These are phyloP conservation scores for Coenobita brevimanus DNA, from an alignment of 1,140 invertebrate species.

Conservation along the genomic window DNA sequence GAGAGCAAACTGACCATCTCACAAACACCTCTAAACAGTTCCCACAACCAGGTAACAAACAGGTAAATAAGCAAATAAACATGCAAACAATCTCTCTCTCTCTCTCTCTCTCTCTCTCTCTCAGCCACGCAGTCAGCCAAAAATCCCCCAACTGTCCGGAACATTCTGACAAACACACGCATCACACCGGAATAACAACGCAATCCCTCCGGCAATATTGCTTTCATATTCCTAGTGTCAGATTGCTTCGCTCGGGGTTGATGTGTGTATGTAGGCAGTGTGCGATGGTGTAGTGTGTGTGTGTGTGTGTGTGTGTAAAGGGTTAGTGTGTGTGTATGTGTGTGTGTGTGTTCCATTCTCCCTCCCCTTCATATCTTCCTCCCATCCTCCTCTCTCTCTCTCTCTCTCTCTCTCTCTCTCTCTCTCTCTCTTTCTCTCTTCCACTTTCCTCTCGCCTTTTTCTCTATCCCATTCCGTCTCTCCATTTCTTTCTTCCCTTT, in stretches of 20 bases:
- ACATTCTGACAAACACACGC: background rate
- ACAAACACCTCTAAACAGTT: background rate
- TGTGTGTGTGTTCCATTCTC: background rate
- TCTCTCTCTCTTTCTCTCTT: background rate
- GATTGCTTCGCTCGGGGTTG: background rate
- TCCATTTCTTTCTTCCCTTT: background rate
- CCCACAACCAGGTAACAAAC: background rate
- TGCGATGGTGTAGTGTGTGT: too few relatives aligned
- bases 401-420: background rate
- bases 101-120: background rate
- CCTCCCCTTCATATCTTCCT: background rate
- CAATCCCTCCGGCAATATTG: constrained; percentile 29
- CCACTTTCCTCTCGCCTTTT: background rate
- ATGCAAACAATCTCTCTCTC: constrained; percentile 25
- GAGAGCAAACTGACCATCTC: background rate
- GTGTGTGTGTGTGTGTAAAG: too few relatives aligned
- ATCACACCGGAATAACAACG: background rate
- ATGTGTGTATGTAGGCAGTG: too few relatives aligned
- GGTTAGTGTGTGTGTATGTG: too few relatives aligned
- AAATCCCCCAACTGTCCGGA: background rate
- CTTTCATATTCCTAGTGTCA: constrained; percentile 7
- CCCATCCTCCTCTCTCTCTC: background rate
- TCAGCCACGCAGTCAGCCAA: too few relatives aligned
- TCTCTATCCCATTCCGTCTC: background rate
- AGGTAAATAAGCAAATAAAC: too few relatives aligned